Percentiles rank a stretch among this genome's conserved stretches.
phyloP scores from a whole-genome alignment of 2,888 invertebrate species.

The Mystacides longicornis region DNA sequence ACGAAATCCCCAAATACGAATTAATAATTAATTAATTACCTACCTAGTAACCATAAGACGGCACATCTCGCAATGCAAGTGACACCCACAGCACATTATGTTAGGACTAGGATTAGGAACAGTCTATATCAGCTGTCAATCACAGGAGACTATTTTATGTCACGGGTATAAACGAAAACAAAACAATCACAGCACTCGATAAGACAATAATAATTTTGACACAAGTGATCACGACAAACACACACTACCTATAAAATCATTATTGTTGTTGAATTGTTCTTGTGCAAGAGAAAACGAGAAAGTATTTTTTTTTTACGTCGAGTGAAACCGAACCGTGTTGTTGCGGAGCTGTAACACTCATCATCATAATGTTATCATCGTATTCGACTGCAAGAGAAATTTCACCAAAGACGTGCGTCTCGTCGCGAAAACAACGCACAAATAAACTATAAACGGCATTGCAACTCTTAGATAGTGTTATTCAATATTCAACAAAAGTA shows the following conservation, averaged over 20 bases:
- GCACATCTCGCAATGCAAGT: slow-evolving; percentile 22
- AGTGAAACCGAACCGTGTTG: slow-evolving; percentile 2
- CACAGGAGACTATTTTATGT: not conserved
- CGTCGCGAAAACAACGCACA: not conserved
- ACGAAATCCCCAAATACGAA: no score
- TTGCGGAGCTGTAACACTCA: no score
- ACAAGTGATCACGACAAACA: not conserved
- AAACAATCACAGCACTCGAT: not conserved
- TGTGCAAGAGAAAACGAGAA: slow-evolving; percentile 1
- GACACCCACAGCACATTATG: slow-evolving; percentile 16
- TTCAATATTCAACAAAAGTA: no score
- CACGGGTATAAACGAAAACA: no score
- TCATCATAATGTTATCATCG: no score
- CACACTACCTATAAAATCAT: not conserved
- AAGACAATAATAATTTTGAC: not conserved
- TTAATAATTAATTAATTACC: no score
- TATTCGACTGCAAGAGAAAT: no score
- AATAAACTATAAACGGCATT: not conserved
- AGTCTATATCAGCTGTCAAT: not conserved
- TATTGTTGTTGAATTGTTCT: not conserved
- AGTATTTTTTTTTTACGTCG: not conserved
- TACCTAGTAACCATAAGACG: slow-evolving; percentile 20
- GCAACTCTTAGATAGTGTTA: no score
- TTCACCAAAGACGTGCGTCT: not conserved
- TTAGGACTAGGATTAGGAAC: no score